Evolutionary conservation across 2,797 vertebrate genomes (phyloP), one percentile per base, ranked within the genome.

Genomic region (Benthosema pterotum): DNA sequence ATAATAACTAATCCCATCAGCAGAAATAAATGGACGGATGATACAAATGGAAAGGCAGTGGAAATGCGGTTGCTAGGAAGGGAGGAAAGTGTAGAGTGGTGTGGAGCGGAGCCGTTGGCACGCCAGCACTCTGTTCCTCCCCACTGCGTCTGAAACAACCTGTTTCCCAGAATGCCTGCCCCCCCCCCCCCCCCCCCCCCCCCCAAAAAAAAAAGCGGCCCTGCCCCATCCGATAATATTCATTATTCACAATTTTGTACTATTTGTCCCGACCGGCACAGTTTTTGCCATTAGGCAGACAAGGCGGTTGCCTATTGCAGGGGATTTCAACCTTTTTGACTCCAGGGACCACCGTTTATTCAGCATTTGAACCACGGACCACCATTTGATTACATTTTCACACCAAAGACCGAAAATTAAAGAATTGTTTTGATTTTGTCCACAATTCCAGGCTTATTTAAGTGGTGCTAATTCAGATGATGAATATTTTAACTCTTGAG

Each of bases 141-240:
- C 79, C 60, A 49, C 77, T 81, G 83, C 64, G 83, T 75, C 16
- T 78, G 76, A 74, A 83, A 78, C 73, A 63, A 49, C 54, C 52
- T 16, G 42, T 60, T 72, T 85, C 74, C 82, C 85, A 82, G 75
- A 85, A 82, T 77, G 78, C 68, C 22, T 9, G 32, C 32, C 32
- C 1, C 72, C 52, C 70, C 75, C 69, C 64, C 77, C 70, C 50
- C 64, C 72, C 74, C 73, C 3, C 28, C 2, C 7, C 32, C 71
- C 75, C 67, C 81, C 67, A 84, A 71, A 83, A 75, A 74, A 54
- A n/a, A n/a, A n/a, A n/a, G n/a, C n/a, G n/a, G 77, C 79, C 64
- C 45, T 56, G 51, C 75, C 73, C 62, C 46, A 42, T 3, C 22
- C 3, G 22, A 25, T 5, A 25, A n/a, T 5, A 63, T 32, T 45